These are phyloP conservation scores for Tillus elongatus DNA, from an alignment of 2,888 invertebrate species.

Conservation along the genomic window DNA sequence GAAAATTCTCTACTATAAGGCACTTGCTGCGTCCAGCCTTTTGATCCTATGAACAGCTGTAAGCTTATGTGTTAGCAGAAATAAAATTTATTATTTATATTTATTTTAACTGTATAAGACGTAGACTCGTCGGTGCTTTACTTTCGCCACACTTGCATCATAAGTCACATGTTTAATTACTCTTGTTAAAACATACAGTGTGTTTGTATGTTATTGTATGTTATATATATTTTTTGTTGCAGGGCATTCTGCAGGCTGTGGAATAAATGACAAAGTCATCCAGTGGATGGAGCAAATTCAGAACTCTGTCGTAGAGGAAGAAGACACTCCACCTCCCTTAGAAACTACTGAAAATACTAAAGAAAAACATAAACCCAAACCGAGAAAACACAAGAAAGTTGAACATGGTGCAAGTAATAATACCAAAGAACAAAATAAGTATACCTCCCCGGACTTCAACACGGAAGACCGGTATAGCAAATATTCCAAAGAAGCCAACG, in stretches of 20 bases:
- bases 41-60: too few species aligned
- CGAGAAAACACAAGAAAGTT: conserved; percentile 9
- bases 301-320: conserved; percentile 58
- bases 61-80: too few species aligned
- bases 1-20: too few species aligned
- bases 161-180: too few species aligned
- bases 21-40: too few species aligned
- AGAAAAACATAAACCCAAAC: conserved; percentile 19
- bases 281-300: conserved; percentile 92
- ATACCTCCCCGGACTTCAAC: conserved; percentile 16
- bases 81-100: too few species aligned
- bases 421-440: conserved; percentile 6
- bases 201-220: too few species aligned
- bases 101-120: too few species aligned
- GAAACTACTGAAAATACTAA: conserved; percentile 11
- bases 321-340: conserved; percentile 33
- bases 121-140: too few species aligned
- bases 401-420: background rate
- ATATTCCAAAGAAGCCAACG: conserved; percentile 70
- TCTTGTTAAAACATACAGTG: too few species aligned
- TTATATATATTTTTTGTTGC: too few species aligned
- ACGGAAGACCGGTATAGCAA: conserved; percentile 56
- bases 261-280: conserved; percentile 75
- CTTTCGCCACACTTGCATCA: too few species aligned
- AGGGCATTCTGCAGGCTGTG: conserved; percentile 83